Conservation (phyloP, 2,113 vertebrate species). For the Pseudorasbora parva region DNA sequence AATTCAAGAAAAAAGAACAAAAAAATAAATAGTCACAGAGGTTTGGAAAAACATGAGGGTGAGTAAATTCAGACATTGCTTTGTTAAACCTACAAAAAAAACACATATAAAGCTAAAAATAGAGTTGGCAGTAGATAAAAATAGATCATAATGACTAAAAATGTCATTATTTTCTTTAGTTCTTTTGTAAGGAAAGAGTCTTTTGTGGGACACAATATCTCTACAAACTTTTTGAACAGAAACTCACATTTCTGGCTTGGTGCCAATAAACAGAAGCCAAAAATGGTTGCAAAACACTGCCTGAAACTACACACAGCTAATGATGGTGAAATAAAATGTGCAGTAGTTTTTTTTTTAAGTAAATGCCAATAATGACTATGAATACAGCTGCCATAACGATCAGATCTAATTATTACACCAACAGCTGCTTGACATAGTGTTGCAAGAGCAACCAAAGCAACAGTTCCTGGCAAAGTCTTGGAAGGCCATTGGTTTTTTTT, state of each 20-base stretch:
- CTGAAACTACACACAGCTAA: neutral
- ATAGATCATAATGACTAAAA: neutral
- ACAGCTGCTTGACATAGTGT: neutral
- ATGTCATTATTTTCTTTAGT: neutral
- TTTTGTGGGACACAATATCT: neutral
- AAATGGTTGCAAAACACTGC: neutral
- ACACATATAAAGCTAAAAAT: constrained; percentile 15
- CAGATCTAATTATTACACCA: neutral
- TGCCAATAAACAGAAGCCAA: neutral
- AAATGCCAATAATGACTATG: neutral
- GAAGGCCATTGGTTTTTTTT: constrained; percentile 12
- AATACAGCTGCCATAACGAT: neutral
- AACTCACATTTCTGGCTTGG: neutral
- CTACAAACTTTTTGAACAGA: constrained; percentile 3
- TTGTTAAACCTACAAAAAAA: constrained; percentile 24
- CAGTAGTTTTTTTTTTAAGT: neutral
- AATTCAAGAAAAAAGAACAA: neutral
- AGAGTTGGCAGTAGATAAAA: constrained; percentile 10
- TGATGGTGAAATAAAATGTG: neutral
- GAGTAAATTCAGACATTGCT: neutral
- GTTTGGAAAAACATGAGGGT: neutral
- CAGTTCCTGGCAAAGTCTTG: neutral
- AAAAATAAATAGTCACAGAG: neutral
- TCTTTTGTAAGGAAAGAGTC: neutral
- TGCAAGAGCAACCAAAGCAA: neutral